phyloP scores from a whole-genome alignment of 2,888 invertebrate genomes.

The Eilema griseolum region DNA sequence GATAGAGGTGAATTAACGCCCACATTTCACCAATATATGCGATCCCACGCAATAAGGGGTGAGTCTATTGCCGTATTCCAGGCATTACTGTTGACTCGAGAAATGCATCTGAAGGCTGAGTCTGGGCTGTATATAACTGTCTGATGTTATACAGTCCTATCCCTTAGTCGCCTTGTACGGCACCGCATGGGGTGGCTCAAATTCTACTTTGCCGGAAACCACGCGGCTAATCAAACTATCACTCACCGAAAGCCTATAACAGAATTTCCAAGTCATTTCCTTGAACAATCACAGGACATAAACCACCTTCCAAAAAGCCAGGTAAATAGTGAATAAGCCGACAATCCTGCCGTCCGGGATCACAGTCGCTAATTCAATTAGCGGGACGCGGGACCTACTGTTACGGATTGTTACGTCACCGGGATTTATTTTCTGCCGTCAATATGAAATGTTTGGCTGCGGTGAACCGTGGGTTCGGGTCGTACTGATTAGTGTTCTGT shows the following conservation, averaged over 20 bases:
- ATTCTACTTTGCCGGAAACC: no score
- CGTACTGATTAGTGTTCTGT: constrained; percentile 14
- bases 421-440: constrained; percentile 60
- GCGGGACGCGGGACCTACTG: constrained; percentile 54
- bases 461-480: constrained; percentile 16
- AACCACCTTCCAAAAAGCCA: constrained; percentile 50
- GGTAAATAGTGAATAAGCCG: constrained; percentile 56
- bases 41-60: no score
- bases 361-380: constrained; percentile 67
- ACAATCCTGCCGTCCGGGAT: constrained; percentile 57
- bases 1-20: no score
- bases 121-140: no score
- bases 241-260: not conserved
- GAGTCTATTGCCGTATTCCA: no score
- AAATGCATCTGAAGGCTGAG: no score
- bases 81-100: no score
- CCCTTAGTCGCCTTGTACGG: no score
- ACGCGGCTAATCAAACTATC: not conserved
- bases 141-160: no score
- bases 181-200: no score
- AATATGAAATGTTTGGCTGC: constrained; percentile 32
- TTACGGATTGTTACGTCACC: constrained; percentile 64
- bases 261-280: constrained; percentile 27
- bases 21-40: no score
- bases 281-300: constrained; percentile 36